These are phyloP conservation scores for Pogonocichla stellata DNA, from an alignment of 2,113 vertebrate species.

Conservation along the genomic window DNA sequence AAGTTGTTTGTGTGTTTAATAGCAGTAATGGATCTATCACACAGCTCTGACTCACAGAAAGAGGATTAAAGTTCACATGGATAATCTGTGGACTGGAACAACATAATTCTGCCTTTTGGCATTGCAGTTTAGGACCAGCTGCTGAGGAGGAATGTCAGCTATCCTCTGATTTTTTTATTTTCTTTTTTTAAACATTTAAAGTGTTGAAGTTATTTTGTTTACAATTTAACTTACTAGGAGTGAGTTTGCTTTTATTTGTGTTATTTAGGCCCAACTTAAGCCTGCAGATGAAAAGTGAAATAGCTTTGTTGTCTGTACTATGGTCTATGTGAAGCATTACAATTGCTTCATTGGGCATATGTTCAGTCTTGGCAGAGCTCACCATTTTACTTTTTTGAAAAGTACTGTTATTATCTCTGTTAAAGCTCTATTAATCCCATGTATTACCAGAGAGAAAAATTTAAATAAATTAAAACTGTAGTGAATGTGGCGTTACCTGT, in stretches of 20 bases:
- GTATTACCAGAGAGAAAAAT: neutral
- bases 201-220: neutral
- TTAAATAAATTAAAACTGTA: neutral
- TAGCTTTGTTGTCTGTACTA: neutral
- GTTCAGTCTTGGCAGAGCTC: neutral
- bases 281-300: neutral
- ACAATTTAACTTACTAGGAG: neutral
- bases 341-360: neutral
- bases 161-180: neutral
- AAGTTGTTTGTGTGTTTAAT: neutral
- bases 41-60: neutral
- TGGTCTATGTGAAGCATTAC: neutral
- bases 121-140: neutral
- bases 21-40: neutral
- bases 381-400: neutral
- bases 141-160: neutral
- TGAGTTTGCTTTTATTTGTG: neutral
- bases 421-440: neutral
- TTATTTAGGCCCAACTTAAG: neutral
- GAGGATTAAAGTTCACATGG: conserved; percentile 25
- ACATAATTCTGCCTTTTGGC: neutral
- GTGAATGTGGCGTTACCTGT: neutral
- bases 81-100: neutral
- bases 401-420: neutral
- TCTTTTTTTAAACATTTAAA: neutral